phyloP scores from a whole-genome alignment of 2,797 vertebrate genomes.

The Remorina albescens region DNA sequence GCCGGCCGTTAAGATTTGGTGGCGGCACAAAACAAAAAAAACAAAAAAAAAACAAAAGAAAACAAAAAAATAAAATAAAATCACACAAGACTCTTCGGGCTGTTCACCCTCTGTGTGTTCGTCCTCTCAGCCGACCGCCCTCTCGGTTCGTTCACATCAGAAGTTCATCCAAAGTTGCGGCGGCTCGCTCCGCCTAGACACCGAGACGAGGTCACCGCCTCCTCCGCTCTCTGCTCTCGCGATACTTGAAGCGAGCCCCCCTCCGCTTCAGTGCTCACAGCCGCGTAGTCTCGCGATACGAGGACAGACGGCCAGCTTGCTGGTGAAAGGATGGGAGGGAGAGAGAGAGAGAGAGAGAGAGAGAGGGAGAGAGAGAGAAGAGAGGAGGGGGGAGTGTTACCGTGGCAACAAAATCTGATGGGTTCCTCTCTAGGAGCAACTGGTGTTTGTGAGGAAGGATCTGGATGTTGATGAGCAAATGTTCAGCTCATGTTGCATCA shows the following conservation, averaged over 20 bases:
- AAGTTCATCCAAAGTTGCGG: conserved; percentile 88
- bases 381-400: conserved; percentile 64
- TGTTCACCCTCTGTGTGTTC: conserved; percentile 21
- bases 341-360: conserved; percentile 1
- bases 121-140: conserved; percentile 61
- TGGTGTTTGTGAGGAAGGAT: conserved; percentile 43
- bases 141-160: conserved; percentile 78
- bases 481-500: conserved; percentile 10
- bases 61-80: too few relatives aligned
- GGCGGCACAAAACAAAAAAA: neutral
- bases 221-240: conserved; percentile 70
- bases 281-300: conserved; percentile 55
- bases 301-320: conserved; percentile 22
- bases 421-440: conserved; percentile 34
- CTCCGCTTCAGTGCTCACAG: accelerated
- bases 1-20: neutral
- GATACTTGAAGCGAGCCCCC: conserved; percentile 47
- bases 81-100: conserved; percentile 20
- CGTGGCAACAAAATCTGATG: conserved; percentile 67
- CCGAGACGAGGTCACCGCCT: conserved; percentile 79
- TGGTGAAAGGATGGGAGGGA: conserved; percentile 26
- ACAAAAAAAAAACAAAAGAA: too few relatives aligned
- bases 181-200: conserved; percentile 81
- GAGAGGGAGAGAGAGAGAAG: conserved; percentile 29
- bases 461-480: conserved; percentile 30